Percentiles rank a stretch among this genome's conserved stretches.
Conservation (phyloP, 2,888 invertebrate genomes). For the Drosophila koepferae region DNA sequence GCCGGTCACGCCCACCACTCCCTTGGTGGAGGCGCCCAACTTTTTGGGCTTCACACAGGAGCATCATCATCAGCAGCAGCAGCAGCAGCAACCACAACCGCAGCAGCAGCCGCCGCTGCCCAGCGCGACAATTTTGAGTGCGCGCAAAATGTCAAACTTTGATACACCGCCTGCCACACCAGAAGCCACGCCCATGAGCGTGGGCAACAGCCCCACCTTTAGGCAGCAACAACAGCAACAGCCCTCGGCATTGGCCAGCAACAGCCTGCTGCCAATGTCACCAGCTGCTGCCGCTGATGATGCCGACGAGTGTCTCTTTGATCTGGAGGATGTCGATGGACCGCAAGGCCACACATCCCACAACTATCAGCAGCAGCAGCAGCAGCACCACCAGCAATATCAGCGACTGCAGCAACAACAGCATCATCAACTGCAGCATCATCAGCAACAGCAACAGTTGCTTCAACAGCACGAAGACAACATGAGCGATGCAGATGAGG, state of each 20-base stretch:
- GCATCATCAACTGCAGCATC: constrained; percentile 42
- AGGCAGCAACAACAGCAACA: constrained; percentile 73
- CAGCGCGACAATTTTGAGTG: constrained; percentile 51
- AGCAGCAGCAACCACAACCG: constrained; percentile 31
- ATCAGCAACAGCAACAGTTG: constrained; percentile 19
- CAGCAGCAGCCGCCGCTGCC: constrained; percentile 47
- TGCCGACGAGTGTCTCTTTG: constrained; percentile 91
- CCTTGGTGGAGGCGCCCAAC: constrained; percentile 57
- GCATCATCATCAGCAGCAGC: constrained; percentile 7
- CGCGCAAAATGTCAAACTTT: constrained; percentile 83
- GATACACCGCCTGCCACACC: constrained; percentile 85
- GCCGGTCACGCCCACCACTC: constrained; percentile 80
- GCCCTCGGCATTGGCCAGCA: constrained; percentile 11
- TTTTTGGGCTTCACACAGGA: constrained; percentile 47
- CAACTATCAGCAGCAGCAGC: constrained; percentile 50
- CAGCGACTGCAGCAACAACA: constrained; percentile 36
- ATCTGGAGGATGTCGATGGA: constrained; percentile 88
- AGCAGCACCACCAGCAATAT: constrained; percentile 36
- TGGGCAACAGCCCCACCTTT: constrained; percentile 85
- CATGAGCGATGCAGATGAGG: constrained; percentile 90
- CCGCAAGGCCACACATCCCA: constrained; percentile 20
- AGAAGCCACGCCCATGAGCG: constrained; percentile 85
- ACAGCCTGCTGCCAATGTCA: constrained; percentile 33
- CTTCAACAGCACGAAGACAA: constrained; percentile 54
- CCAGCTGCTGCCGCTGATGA: constrained; percentile 53